A percentile compares a stretch with the other conserved stretches of the same genome.
These are phyloP conservation scores for Sarcophaga rosellei DNA, from an alignment of 2,888 invertebrate species.

Conservation along the genomic window DNA sequence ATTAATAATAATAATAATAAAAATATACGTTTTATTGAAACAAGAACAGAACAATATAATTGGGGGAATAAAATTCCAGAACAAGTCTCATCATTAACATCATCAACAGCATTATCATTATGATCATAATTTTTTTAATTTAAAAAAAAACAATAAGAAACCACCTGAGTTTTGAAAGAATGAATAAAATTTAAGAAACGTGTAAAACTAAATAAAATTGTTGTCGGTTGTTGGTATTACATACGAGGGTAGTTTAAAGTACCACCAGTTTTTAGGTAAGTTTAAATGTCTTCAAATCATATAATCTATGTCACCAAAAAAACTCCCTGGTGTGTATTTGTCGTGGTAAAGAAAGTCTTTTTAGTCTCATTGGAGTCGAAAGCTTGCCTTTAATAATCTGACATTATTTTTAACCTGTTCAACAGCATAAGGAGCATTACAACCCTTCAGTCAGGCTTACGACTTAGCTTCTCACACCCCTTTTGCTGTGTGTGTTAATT, in stretches of 20 bases:
- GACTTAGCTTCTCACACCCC: too few species aligned
- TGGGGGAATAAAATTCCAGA: slow-evolving; percentile 30
- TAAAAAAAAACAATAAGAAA: slow-evolving; percentile 11
- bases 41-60: slow-evolving; percentile 24
- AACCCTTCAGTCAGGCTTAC: too few species aligned
- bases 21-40: slow-evolving; percentile 6
- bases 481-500: too few species aligned
- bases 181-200: slow-evolving; percentile 10
- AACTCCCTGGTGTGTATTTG: too few species aligned
- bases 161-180: slow-evolving; percentile 29
- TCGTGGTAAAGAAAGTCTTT: too few species aligned
- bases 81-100: slow-evolving; percentile 31
- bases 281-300: too few species aligned
- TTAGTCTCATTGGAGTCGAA: too few species aligned
- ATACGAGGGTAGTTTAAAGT: slow-evolving; percentile 6
- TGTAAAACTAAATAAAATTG: slow-evolving; percentile 29
- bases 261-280: not conserved
- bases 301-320: too few species aligned
- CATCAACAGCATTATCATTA: slow-evolving; percentile 17
- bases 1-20: slow-evolving; percentile 28
- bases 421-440: too few species aligned
- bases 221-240: not conserved
- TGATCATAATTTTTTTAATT: not conserved
- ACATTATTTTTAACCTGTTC: too few species aligned
- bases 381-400: too few species aligned